Base-by-base conservation (phyloP, 1,140 invertebrate genomes). In the Orius insidiosus region DNA sequence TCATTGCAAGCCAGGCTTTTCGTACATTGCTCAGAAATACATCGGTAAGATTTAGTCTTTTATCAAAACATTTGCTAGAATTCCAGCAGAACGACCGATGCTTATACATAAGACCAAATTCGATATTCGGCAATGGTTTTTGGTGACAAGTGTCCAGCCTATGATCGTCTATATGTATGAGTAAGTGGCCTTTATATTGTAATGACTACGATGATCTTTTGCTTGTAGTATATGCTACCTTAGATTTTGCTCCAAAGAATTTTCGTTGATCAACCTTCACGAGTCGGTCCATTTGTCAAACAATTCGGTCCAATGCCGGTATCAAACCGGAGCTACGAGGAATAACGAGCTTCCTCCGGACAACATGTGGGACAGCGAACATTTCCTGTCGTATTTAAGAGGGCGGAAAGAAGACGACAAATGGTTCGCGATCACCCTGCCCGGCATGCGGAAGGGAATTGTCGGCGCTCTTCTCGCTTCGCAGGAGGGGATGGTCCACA, bases 1-100 rank as follows among this genome's bases (percentile, higher is more conserved):
- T 6, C 60, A 71, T 14, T 60, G 69, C 13, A 68, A 68, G 43
- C 33, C 46, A 1, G 83, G 86, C 59, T 73, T 74, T 49, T 76
- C 83, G 69, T 93, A 83, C 61, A 85, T 95, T 32, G 81, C 93
- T 14, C 89, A 94, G 61, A 95, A 95, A 65, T 94, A 95, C 61
- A 92, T 95, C 54, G 87, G 86, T 90, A 66, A 64, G 57, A 2
- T 24, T 14, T 30, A 5, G 11, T 42, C n/a, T n/a, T n/a, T n/a
- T n/a, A n/a, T n/a, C n/a, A n/a, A n/a, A 11, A 19, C 13, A 11
- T 43, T 41, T 16, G 37, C 8, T n/a, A 36, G 3, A 5, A 4
- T 36, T 36, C 9, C 35, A 11, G 50, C 64, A 85, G 84, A 87
- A 67, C 74, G 74, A 50, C 85, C 85, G 1, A 64, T 93, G 37